Evolutionary conservation across 2,113 vertebrate genomes (phyloP).

Genomic region (Dipodomys spectabilis): DNA sequence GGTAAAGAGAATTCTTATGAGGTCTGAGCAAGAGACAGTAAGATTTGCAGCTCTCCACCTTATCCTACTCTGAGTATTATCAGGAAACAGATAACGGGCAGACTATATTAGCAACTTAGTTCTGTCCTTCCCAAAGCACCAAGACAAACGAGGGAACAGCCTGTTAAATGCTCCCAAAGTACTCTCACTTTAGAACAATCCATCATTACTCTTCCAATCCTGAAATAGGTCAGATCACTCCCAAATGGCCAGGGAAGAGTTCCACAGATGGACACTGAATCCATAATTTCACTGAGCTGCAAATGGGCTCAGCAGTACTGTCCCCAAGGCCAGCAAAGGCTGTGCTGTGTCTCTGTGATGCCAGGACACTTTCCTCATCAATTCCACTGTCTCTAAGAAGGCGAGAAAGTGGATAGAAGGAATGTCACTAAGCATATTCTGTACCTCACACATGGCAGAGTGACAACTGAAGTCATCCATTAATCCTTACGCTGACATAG

Average conservation of each 20-base stretch:
- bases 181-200: background rate
- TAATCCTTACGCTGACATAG: background rate
- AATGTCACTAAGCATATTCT: background rate
- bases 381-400: background rate
- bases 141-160: background rate
- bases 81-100: background rate
- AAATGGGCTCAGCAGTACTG: fast-evolving
- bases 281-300: background rate
- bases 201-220: background rate
- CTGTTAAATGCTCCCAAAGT: background rate
- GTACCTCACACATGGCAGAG: no score
- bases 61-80: background rate
- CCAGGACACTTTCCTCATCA: background rate
- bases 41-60: background rate
- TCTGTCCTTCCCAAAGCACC: background rate
- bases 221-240: background rate
- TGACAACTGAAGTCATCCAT: background rate
- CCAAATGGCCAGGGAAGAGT: background rate
- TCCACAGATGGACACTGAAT: background rate
- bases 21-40: background rate
- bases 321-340: background rate
- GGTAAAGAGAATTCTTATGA: background rate
- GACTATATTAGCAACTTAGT: background rate
- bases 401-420: background rate
- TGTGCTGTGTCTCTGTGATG: background rate